Evolutionary conservation across 2,888 invertebrate species (phyloP).

Genomic region (Abscondita cerata): DNA sequence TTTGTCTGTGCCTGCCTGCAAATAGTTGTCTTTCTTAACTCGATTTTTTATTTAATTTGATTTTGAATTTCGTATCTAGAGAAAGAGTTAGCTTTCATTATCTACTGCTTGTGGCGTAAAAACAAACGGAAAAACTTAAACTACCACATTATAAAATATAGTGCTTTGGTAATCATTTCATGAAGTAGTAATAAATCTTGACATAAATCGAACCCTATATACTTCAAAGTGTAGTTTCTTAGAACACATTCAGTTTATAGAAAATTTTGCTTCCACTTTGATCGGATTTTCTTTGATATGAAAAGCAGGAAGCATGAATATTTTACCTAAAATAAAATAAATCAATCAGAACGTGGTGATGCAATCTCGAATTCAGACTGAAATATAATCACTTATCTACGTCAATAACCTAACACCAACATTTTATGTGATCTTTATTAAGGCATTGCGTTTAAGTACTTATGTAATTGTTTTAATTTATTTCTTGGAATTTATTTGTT

Average conservation of each 20-base stretch:
- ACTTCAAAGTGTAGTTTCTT: constrained; percentile 32
- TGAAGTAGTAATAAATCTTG: constrained; percentile 28
- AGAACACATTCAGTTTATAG: constrained; percentile 27
- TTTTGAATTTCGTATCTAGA: no score
- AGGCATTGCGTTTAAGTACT: no score
- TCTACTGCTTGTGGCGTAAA: no score
- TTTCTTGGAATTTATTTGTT: no score
- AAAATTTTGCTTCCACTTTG: constrained; percentile 43
- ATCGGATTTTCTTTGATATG: constrained; percentile 50
- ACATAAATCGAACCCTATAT: constrained; percentile 35
- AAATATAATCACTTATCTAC: constrained; percentile 30
- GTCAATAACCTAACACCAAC: not conserved
- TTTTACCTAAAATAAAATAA: constrained; percentile 48
- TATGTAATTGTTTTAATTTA: no score
- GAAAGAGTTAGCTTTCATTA: no score
- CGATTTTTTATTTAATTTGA: no score
- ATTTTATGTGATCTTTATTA: no score
- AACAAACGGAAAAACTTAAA: constrained; percentile 14
- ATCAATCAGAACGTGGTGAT: constrained; percentile 45
- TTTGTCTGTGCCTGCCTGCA: no score
- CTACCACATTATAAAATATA: constrained; percentile 11
- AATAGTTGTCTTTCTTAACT: no score
- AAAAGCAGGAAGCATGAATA: constrained; percentile 48
- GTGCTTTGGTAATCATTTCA: constrained; percentile 22
- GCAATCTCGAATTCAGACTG: constrained; percentile 45